phyloP scores from a whole-genome alignment of 2,797 vertebrate genomes.

The Cryptoblepharus egeriae region DNA sequence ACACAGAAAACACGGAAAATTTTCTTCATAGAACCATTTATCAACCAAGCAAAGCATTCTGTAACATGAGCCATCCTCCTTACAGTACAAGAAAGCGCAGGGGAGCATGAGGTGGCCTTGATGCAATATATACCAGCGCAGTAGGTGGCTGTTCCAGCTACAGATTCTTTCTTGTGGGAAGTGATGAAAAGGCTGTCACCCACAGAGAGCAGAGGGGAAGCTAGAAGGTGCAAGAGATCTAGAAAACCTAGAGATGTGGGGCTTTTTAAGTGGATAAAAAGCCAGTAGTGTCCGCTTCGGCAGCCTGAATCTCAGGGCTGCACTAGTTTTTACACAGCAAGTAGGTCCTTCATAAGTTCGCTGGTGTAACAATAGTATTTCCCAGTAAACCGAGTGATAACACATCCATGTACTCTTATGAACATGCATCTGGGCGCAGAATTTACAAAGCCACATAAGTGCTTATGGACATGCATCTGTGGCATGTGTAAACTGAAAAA shows the following conservation, averaged over 20 bases:
- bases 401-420: not conserved
- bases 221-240: not conserved
- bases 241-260: too few relatives aligned
- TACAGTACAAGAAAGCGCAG: not conserved
- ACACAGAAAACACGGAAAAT: constrained; percentile 41
- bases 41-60: constrained; percentile 34
- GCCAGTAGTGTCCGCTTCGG: not conserved
- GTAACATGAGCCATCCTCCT: constrained; percentile 14
- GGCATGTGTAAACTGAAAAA: not conserved
- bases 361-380: not conserved
- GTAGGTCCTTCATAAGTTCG: not conserved
- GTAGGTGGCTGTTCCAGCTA: not conserved
- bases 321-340: not conserved
- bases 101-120: not conserved
- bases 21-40: constrained; percentile 28
- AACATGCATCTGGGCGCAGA: not conserved
- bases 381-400: not conserved
- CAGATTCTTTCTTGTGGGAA: not conserved
- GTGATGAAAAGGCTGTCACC: not conserved
- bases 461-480: not conserved
- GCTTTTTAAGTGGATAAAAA: not conserved
- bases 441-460: not conserved
- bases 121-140: not conserved
- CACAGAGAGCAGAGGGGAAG: not conserved
- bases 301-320: not conserved